Evolutionary conservation across 2,797 vertebrate species (phyloP).

Genomic region (Acrossocheilus fasciatus): DNA sequence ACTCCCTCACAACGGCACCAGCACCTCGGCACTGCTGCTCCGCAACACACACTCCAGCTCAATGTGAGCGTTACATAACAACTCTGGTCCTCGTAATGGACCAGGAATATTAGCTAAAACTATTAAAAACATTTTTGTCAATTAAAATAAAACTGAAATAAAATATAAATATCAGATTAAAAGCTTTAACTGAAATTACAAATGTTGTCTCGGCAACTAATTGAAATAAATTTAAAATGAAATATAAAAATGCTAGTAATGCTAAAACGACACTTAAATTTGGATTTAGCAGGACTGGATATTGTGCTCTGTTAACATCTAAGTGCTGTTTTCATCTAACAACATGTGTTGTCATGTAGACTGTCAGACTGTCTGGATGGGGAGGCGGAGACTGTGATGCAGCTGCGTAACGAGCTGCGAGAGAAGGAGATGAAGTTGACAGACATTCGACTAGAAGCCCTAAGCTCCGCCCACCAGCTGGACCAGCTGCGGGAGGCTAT

Average conservation of each 20-base stretch:
- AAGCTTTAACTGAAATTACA: too few relatives aligned
- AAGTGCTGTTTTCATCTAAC: background rate
- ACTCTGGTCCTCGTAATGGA: background rate
- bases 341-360: slow-evolving; percentile 68
- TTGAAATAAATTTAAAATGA: too few relatives aligned
- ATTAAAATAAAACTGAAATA: background rate
- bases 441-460: slow-evolving; percentile 94
- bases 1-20: slow-evolving; percentile 87
- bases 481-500: slow-evolving; percentile 97
- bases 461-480: slow-evolving; percentile 97
- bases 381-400: slow-evolving; percentile 95
- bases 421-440: slow-evolving; percentile 99
- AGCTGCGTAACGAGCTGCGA: slow-evolving; percentile 92
- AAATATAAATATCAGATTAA: background rate
- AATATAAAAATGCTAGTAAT: too few relatives aligned
- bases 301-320: background rate
- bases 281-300: background rate
- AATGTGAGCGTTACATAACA: slow-evolving; percentile 74
- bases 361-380: slow-evolving; percentile 92
- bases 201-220: too few relatives aligned
- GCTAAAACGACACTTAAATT: background rate
- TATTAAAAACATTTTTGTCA: too few relatives aligned
- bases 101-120: background rate
- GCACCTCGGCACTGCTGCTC: slow-evolving; percentile 82
- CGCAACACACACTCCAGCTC: slow-evolving; percentile 93